A percentile compares a stretch with the other conserved stretches of the same genome.
Evolutionary conservation across 2,888 invertebrate genomes (phyloP).

Genomic region (Melangyna quadrimaculata): DNA sequence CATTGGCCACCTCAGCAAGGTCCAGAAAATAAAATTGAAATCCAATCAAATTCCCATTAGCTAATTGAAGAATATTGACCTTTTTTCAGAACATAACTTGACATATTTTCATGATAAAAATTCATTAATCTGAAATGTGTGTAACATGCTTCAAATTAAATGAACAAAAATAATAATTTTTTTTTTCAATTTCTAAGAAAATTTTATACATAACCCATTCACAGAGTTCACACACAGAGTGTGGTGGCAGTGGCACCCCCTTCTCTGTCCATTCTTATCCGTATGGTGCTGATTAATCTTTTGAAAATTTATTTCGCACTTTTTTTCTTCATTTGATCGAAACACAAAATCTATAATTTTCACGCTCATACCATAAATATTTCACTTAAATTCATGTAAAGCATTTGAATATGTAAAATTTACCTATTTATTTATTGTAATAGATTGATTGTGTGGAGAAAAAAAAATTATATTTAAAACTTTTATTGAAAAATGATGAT

Average conservation of each 20-base stretch:
- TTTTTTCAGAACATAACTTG: not conserved
- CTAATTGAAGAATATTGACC: not conserved
- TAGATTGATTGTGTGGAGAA: conserved; percentile 38
- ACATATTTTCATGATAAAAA: not conserved
- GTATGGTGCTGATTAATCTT: conserved; percentile 48
- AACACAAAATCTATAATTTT: not conserved
- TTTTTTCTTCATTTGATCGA: not conserved
- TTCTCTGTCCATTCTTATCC: conserved; percentile 29
- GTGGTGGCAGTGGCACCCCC: conserved; percentile 21
- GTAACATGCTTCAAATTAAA: not conserved
- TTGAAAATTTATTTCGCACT: conserved; percentile 17
- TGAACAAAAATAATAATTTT: not conserved
- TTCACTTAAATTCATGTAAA: not conserved
- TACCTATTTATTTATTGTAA: conserved; percentile 60
- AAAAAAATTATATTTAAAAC: conserved; percentile 37
- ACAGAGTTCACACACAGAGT: conserved; percentile 16
- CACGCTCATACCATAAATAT: not conserved
- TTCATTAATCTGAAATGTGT: not conserved
- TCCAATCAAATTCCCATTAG: not conserved
- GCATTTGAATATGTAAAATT: not conserved
- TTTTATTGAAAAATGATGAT: conserved; percentile 48
- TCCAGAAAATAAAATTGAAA: conserved; percentile 1
- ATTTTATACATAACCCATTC: conserved; percentile 67
- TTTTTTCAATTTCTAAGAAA: conserved; percentile 21
- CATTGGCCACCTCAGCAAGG: conserved; percentile 66